Percentiles rank a stretch among this genome's conserved stretches.
Evolutionary conservation across 2,113 vertebrate genomes (phyloP).

Genomic region (Ondatra zibethicus): DNA sequence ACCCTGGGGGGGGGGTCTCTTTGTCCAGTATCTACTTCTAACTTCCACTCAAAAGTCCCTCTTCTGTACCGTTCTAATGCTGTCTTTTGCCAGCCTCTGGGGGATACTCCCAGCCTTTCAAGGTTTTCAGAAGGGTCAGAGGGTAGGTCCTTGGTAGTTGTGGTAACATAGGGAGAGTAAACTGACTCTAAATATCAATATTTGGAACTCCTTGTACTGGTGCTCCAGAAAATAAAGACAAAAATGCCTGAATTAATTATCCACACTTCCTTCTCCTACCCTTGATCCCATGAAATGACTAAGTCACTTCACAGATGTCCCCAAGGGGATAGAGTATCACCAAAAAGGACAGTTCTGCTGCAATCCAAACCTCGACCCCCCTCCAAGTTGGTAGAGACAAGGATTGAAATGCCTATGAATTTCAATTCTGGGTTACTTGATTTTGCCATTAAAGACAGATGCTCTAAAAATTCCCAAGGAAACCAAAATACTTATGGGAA

Average conservation of each 20-base stretch:
- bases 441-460: conserved; percentile 48
- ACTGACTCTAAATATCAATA: not conserved
- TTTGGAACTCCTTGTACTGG: not conserved
- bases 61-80: not conserved
- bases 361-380: not conserved
- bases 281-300: conserved; percentile 16
- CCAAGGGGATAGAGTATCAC: conserved; percentile 21
- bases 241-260: conserved; percentile 21
- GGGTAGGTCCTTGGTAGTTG: not conserved
- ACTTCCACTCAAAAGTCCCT: not conserved
- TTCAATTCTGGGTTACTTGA: not conserved
- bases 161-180: not conserved
- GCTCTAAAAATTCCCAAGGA: not conserved
- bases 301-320: not conserved
- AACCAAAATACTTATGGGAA: not conserved
- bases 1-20: not conserved
- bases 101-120: not conserved
- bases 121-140: not conserved
- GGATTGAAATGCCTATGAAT: not conserved
- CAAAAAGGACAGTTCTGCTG: conserved; percentile 20
- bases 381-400: not conserved
- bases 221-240: not conserved
- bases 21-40: conserved; percentile 3
- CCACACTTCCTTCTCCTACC: not conserved
- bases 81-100: not conserved